phyloP scores from a whole-genome alignment of 2,888 invertebrate species.

The Tenthredo mesomela region DNA sequence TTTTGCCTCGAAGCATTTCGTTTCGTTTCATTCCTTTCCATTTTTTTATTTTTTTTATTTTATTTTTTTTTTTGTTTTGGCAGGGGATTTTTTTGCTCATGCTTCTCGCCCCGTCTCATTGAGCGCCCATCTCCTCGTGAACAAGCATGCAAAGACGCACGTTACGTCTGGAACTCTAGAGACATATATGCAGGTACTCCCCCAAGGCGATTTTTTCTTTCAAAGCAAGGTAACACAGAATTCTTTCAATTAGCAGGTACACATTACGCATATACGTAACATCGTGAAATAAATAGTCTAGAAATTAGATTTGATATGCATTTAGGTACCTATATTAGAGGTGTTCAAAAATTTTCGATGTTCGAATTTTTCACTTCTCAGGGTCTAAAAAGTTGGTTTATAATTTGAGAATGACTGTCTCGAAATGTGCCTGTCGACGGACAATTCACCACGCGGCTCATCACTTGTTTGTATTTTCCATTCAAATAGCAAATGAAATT shows the following conservation, averaged over 20 bases:
- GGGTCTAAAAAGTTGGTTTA: no score
- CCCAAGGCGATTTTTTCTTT: not conserved
- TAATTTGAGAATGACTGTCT: no score
- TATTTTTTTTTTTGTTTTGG: not conserved
- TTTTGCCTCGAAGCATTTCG: constrained; percentile 32
- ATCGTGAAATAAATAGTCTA: not conserved
- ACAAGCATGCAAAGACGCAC: constrained; percentile 43
- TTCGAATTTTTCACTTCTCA: no score
- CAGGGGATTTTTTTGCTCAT: not conserved
- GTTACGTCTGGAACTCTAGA: constrained; percentile 18
- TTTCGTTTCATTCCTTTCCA: constrained; percentile 7
- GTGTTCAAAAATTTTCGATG: no score
- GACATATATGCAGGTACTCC: not conserved
- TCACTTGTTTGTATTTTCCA: no score
- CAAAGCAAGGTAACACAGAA: not conserved
- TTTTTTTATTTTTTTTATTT: not conserved
- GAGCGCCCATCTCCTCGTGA: constrained; percentile 43
- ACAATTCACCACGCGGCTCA: no score
- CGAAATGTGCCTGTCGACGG: no score
- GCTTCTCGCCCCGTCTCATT: not conserved
- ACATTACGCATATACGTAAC: not conserved
- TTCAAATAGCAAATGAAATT: no score
- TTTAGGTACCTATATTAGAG: no score
- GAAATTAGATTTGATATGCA: not conserved
- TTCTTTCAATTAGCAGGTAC: not conserved